phyloP scores from a whole-genome alignment of 2,797 vertebrate genomes.

The Phrynocephalus guinanensis region DNA sequence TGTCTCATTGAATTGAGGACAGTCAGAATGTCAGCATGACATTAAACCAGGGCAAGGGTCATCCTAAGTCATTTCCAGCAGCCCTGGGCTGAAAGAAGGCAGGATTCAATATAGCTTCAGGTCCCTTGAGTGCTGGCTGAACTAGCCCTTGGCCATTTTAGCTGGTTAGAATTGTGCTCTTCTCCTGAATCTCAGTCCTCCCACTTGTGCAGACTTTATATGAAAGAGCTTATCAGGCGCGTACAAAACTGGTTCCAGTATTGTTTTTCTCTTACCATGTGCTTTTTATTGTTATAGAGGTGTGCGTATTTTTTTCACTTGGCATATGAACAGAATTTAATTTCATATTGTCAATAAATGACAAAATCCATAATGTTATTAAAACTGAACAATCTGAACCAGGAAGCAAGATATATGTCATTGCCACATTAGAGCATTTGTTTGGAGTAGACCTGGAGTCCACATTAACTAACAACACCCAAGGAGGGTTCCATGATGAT shows the following conservation, averaged over 20 bases:
- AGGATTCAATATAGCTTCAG: too few relatives aligned
- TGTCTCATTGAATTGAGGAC: too few relatives aligned
- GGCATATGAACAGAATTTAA: neutral
- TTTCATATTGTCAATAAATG: neutral
- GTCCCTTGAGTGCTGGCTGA: too few relatives aligned
- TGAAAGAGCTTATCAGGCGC: neutral
- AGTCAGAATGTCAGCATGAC: too few relatives aligned
- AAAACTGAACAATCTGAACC: neutral
- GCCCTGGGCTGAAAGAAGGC: too few relatives aligned
- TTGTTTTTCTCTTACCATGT: neutral
- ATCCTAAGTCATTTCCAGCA: too few relatives aligned
- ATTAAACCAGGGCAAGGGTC: too few relatives aligned
- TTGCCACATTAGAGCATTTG: neutral
- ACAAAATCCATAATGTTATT: neutral
- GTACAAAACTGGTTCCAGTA: neutral
- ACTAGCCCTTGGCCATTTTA: too few relatives aligned
- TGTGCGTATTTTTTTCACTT: neutral
- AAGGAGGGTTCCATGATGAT: too few relatives aligned
- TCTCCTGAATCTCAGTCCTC: neutral
- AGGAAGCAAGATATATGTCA: neutral
- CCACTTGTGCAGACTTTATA: neutral
- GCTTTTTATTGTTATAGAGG: neutral
- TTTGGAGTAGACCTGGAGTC: neutral
- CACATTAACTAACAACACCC: neutral
- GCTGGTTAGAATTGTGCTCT: too few relatives aligned